Base-by-base conservation (phyloP, 2,888 invertebrate genomes). In the Tineola bisselliella region DNA sequence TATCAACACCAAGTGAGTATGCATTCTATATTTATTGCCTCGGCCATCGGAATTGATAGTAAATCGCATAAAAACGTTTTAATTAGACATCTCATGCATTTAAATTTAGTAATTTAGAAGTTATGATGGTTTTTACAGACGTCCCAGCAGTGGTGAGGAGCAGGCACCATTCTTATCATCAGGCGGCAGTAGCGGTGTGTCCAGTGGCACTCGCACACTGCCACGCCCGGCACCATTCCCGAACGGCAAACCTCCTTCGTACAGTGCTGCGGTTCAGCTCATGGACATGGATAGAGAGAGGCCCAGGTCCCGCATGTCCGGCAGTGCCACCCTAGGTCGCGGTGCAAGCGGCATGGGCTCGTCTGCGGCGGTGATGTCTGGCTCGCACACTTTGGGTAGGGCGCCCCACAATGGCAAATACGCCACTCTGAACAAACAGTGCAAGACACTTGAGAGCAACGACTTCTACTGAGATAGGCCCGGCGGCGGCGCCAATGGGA, bases 401-500 rank as follows among this genome's bases (percentile, higher is more conserved):
- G 90, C 89, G 81, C 89, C 91, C 70, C 89, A 94, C 89, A 92
- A 92, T 88, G 92, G 92, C 84, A 95, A 96, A 92, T 96, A 95
- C 92, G 95, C 95, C 87, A 96, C 95, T 88, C 90, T 96, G 89
- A 95, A 94, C 92, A 95, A 95, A 89, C 95, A 96, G 90, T 96
- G 96, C 92, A 96, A 96, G 90, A 96, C 96, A 74, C 90, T 96
- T 68, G 96, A 96, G 89, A 93, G 95, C 76, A 94, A 92, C 78
- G 95, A 96, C 89, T 96, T 95, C 90, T 96, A 96, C 94, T 96
- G 94, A 95, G 94, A 93, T 88, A 87, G 90, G 90, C 88, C 90
- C 88, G 90, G 83, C 79, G 66, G 91, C 91, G 84, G 80, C 77
- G 83, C 78, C 76, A 54, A 19, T 8, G 19, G 25, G 18, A 54